Conservation (phyloP, 2,888 invertebrate species). For the Drosophila suboccidentalis region DNA sequence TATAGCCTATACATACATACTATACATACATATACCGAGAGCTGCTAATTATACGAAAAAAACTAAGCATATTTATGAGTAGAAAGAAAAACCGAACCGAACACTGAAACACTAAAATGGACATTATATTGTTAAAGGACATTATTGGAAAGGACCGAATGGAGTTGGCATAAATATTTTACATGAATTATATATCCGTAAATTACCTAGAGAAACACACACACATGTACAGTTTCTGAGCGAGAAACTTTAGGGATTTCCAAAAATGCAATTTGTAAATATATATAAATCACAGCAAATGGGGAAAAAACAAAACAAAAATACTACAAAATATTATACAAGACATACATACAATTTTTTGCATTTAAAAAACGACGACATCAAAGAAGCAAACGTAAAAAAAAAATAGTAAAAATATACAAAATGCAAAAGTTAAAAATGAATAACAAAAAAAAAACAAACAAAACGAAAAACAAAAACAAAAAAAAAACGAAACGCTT, state of each 20-base stretch:
- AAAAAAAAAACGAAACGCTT: conserved; percentile 71
- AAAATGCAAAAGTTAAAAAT: conserved; percentile 42
- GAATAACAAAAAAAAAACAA: conserved; percentile 25
- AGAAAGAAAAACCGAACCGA: conserved; percentile 11
- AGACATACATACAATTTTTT: no score
- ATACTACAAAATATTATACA: conserved; percentile 49
- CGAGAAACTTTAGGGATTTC: conserved; percentile 49
- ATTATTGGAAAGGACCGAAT: conserved; percentile 12
- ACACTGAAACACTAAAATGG: conserved; percentile 10
- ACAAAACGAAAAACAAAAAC: conserved; percentile 18
- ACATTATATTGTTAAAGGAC: conserved; percentile 43
- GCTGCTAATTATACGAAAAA: conserved; percentile 51
- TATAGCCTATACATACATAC: conserved; percentile 13
- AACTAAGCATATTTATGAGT: conserved; percentile 32
- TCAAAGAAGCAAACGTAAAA: conserved; percentile 51
- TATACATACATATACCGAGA: conserved; percentile 34
- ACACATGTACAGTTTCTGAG: conserved; percentile 45
- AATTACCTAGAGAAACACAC: conserved; percentile 18
- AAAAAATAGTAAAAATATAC: conserved; percentile 74
- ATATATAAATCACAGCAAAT: conserved; percentile 28
- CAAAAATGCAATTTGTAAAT: conserved; percentile 56
- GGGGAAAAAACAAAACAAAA: conserved; percentile 38
- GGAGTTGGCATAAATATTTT: conserved; percentile 27
- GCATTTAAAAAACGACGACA: conserved; percentile 63
- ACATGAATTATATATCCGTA: conserved; percentile 30